phyloP scores from a whole-genome alignment of 2,888 invertebrate genomes.

The Congeria kusceri region DNA sequence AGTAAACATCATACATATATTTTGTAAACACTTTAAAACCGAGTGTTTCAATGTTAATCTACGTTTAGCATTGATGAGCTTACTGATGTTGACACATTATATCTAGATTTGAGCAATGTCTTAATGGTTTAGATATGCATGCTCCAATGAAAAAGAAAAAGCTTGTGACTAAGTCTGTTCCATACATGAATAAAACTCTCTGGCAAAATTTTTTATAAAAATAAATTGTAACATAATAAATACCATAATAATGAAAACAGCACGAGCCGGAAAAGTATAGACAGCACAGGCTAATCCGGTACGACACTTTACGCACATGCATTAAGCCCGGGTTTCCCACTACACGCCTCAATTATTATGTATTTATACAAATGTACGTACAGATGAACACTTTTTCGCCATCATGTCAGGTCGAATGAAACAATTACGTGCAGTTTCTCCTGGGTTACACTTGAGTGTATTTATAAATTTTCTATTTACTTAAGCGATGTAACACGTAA shows the following conservation, averaged over 20 bases:
- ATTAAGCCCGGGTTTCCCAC: no score
- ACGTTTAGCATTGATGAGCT: background rate
- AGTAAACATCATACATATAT: slow-evolving; percentile 11
- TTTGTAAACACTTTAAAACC: slow-evolving; percentile 7
- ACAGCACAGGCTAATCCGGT: no score
- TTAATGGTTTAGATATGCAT: slow-evolving; percentile 19
- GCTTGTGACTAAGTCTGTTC: background rate
- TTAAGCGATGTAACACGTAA: no score
- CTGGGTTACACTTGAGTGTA: no score
- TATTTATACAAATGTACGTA: no score
- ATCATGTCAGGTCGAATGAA: no score
- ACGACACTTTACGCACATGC: no score
- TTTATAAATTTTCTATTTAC: no score
- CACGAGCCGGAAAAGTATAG: background rate
- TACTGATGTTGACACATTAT: background rate
- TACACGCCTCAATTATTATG: no score
- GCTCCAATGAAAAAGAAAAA: slow-evolving; percentile 15
- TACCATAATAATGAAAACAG: background rate
- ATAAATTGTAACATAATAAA: background rate
- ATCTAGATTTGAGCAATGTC: background rate
- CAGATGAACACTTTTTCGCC: no score
- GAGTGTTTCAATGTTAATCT: background rate
- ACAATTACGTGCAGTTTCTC: no score
- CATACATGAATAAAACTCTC: background rate
- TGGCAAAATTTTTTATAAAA: background rate